Percentiles rank a stretch among this genome's conserved stretches.
These are phyloP conservation scores for Corvus moneduloides DNA, from an alignment of 2,113 vertebrate genomes.

Conservation along the genomic window DNA sequence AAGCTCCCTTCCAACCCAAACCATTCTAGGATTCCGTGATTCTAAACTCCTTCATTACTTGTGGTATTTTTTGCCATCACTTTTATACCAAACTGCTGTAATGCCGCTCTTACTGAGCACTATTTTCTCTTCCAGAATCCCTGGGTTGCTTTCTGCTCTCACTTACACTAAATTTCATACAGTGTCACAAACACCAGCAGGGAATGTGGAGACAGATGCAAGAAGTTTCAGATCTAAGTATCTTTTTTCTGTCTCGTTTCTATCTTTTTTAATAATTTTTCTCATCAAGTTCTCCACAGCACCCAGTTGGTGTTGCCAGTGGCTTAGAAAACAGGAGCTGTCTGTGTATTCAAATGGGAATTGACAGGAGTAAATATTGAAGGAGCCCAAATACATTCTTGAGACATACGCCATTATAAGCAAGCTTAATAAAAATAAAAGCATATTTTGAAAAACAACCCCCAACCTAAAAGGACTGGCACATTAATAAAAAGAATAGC, in stretches of 20 bases:
- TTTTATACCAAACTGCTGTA: neutral
- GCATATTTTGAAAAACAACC: neutral
- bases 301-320: neutral
- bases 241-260: neutral
- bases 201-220: neutral
- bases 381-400: neutral
- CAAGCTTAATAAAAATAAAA: constrained; percentile 9
- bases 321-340: neutral
- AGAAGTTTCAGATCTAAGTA: neutral
- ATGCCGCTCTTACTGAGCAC: fast-evolving
- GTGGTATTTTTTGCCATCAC: neutral
- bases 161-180: neutral
- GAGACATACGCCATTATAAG: neutral
- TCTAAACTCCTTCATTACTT: neutral
- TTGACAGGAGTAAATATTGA: neutral
- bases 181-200: neutral
- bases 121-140: neutral
- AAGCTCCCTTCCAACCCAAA: neutral
- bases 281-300: neutral
- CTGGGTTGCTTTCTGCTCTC: neutral
- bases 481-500: constrained; percentile 39
- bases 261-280: neutral
- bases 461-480: neutral
- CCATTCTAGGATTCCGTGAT: neutral
- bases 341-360: neutral